A percentile compares a stretch with the other conserved stretches of the same genome.
Evolutionary conservation across 2,888 invertebrate genomes (phyloP).

Genomic region (Linyphia triangularis): DNA sequence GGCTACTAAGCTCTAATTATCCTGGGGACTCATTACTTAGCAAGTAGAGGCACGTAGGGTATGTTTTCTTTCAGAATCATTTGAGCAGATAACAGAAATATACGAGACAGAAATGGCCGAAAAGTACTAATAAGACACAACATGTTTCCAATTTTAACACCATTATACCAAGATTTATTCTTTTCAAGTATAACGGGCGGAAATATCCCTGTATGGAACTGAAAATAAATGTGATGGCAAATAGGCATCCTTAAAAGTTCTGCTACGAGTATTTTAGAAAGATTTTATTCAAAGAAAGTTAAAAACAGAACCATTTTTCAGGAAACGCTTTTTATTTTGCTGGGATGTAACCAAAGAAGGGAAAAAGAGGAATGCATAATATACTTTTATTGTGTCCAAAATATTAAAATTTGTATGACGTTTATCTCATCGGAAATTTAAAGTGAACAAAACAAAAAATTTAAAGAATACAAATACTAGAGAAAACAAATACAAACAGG

Average conservation of each 20-base stretch:
- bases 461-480: too few species aligned
- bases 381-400: too few species aligned
- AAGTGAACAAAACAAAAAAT: too few species aligned
- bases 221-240: not conserved
- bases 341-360: too few species aligned
- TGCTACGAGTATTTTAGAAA: not conserved
- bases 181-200: not conserved
- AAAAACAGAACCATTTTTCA: too few species aligned
- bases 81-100: not conserved
- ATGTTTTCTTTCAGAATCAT: not conserved
- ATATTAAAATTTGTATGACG: too few species aligned
- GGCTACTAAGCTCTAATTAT: too few species aligned
- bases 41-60: not conserved
- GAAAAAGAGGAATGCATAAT: too few species aligned
- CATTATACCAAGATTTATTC: slow-evolving; percentile 20
- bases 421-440: too few species aligned
- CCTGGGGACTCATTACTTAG: not conserved
- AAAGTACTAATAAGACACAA: not conserved
- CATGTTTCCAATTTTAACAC: slow-evolving; percentile 20
- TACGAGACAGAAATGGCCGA: not conserved
- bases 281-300: too few species aligned
- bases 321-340: not conserved
- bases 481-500: too few species aligned
- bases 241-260: not conserved
- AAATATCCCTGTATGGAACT: not conserved